Percentiles rank a stretch among this genome's conserved stretches.
These are phyloP conservation scores for Typhlichthys subterraneus DNA, from an alignment of 2,797 vertebrate species.

Conservation along the genomic window DNA sequence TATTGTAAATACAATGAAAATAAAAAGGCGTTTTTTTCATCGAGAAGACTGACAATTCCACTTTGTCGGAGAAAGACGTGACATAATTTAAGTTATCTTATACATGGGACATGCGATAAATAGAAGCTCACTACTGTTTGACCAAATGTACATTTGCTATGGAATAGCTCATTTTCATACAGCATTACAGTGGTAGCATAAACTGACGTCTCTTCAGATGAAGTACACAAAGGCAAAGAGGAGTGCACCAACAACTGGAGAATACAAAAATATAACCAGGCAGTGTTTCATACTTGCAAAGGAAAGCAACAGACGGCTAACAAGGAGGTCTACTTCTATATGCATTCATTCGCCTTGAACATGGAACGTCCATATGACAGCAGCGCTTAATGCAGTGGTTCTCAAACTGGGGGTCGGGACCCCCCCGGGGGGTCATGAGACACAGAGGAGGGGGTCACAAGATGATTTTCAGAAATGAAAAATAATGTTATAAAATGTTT, in stretches of 20 bases:
- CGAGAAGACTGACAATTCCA: slow-evolving; percentile 57
- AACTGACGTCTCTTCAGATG: slow-evolving; percentile 65
- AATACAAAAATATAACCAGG: slow-evolving; percentile 79
- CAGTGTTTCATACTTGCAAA: slow-evolving; percentile 64
- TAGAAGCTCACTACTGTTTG: slow-evolving; percentile 59
- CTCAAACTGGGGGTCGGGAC: no score
- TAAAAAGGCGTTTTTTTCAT: slow-evolving; percentile 59
- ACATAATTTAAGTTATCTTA: slow-evolving; percentile 71
- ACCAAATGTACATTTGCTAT: slow-evolving; percentile 54
- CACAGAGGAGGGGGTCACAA: no score
- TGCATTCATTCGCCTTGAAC: slow-evolving; percentile 52
- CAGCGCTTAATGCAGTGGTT: slow-evolving; percentile 10
- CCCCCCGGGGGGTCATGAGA: no score
- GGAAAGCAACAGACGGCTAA: slow-evolving; percentile 61
- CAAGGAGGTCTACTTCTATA: slow-evolving; percentile 46
- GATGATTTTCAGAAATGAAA: no score
- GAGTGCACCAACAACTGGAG: slow-evolving; percentile 59
- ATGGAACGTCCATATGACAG: slow-evolving; percentile 41
- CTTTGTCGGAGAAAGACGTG: slow-evolving; percentile 46
- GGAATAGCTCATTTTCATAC: slow-evolving; percentile 57
- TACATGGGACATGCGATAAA: slow-evolving; percentile 80
- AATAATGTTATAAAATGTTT: no score
- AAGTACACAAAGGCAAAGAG: slow-evolving; percentile 71
- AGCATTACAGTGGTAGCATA: slow-evolving; percentile 57
- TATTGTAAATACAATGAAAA: slow-evolving; percentile 81